Conservation (phyloP, 1,140 invertebrate species). For the Pachypsylla venusta region DNA sequence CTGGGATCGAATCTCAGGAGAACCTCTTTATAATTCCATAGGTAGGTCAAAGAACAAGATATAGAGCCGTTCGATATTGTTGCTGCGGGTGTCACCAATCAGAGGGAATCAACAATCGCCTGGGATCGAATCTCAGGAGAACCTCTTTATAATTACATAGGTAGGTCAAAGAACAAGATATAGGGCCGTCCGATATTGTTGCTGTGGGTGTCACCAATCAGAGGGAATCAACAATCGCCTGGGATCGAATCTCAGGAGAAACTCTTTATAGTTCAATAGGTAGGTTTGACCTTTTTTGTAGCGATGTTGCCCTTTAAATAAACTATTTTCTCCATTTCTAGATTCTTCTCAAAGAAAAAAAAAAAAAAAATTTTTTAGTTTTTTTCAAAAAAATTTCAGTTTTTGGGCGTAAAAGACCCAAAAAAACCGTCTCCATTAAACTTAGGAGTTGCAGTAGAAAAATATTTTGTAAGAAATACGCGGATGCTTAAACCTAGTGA, state of each 20-base stretch:
- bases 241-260: constrained; percentile 75
- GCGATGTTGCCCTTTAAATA: no score
- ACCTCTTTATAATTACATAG: constrained; percentile 66
- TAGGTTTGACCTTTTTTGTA: constrained; percentile 30
- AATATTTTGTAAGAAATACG: no score
- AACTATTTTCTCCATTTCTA: no score
- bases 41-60: constrained; percentile 36
- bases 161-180: constrained; percentile 36
- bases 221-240: constrained; percentile 81
- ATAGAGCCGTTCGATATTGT: constrained; percentile 36
- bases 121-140: constrained; percentile 81
- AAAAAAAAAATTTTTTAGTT: no score
- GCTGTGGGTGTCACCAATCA: constrained; percentile 84
- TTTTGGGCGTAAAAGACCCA: no score
- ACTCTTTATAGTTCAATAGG: constrained; percentile 67
- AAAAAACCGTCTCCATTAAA: no score
- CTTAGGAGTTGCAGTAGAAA: no score
- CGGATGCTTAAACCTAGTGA: no score
- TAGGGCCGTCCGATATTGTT: constrained; percentile 35
- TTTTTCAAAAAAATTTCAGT: no score
- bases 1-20: constrained; percentile 77
- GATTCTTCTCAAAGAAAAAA: no score
- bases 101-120: constrained; percentile 80
- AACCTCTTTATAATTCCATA: constrained; percentile 68
- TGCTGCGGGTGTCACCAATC: constrained; percentile 78